These are phyloP conservation scores for Papilio protenor DNA, from an alignment of 2,888 invertebrate species.

Conservation along the genomic window DNA sequence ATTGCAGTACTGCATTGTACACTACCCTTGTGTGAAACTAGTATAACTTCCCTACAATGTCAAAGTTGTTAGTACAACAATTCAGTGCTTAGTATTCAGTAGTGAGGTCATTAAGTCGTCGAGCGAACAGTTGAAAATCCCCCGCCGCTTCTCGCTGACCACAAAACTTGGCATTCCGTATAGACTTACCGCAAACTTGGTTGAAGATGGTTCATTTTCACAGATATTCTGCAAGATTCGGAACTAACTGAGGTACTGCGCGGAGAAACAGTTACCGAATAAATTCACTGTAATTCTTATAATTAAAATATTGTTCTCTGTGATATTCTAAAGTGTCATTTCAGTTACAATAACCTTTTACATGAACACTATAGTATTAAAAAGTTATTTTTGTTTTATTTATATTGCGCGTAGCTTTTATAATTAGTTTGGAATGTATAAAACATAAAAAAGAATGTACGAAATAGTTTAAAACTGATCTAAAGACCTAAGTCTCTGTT, in stretches of 20 bases:
- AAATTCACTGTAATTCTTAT: not conserved
- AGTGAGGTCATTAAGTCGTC: slow-evolving; percentile 3
- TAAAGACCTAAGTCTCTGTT: not conserved
- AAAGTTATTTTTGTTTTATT: not conserved
- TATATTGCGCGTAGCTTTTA: not conserved
- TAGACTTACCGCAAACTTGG: slow-evolving; percentile 4
- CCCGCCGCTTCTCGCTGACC: not conserved
- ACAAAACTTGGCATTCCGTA: slow-evolving; percentile 15
- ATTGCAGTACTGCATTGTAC: not conserved
- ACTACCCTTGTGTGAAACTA: not conserved
- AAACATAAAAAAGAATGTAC: not conserved
- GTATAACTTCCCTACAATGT: not conserved
- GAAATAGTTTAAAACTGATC: not conserved
- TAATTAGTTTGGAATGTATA: not conserved
- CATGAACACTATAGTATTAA: not conserved
- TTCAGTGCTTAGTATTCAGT: slow-evolving; percentile 7
- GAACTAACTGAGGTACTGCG: not conserved
- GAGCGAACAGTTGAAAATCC: not conserved
- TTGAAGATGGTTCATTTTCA: slow-evolving; percentile 13
- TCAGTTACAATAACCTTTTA: not conserved
- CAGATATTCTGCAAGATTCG: slow-evolving; percentile 17
- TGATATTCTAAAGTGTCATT: not conserved
- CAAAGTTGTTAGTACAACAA: slow-evolving; percentile 8
- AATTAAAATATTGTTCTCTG: not conserved
- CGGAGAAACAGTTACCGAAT: too few species aligned